Conservation (phyloP, 2,113 vertebrate genomes). For the Pelvicachromis taeniatus region DNA sequence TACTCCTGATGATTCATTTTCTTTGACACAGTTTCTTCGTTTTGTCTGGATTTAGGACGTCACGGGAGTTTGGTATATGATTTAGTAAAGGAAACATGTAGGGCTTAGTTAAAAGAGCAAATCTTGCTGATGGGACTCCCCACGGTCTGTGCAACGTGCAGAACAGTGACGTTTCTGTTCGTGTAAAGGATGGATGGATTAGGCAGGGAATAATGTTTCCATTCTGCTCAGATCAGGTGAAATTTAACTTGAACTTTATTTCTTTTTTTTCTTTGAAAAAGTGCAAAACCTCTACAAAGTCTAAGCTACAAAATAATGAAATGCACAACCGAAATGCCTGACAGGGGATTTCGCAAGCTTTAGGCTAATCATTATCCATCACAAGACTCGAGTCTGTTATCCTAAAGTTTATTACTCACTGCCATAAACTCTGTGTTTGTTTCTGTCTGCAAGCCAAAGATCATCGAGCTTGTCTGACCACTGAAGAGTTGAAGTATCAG, state of each 20-base stretch:
- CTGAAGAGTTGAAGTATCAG: neutral
- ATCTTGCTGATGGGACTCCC: neutral
- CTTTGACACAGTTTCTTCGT: neutral
- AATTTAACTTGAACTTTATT: neutral
- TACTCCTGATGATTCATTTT: neutral
- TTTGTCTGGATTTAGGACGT: neutral
- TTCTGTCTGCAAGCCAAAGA: neutral
- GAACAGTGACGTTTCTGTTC: neutral
- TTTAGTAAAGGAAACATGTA: neutral
- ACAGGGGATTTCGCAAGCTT: neutral
- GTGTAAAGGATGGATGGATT: neutral
- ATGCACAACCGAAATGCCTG: neutral
- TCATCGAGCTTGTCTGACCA: neutral
- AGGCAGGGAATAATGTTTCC: neutral
- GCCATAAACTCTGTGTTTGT: neutral
- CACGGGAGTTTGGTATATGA: neutral
- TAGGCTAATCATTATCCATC: constrained; percentile 19
- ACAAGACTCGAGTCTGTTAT: neutral
- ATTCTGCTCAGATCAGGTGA: neutral
- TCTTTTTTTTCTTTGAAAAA: neutral
- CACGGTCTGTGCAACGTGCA: neutral
- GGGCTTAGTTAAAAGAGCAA: neutral
- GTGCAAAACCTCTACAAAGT: neutral
- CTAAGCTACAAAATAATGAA: neutral
- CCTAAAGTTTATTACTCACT: neutral